Evolutionary conservation across 1,140 invertebrate species (phyloP), one percentile per base, ranked within the genome.

Genomic region (Drosophila ananassae): DNA sequence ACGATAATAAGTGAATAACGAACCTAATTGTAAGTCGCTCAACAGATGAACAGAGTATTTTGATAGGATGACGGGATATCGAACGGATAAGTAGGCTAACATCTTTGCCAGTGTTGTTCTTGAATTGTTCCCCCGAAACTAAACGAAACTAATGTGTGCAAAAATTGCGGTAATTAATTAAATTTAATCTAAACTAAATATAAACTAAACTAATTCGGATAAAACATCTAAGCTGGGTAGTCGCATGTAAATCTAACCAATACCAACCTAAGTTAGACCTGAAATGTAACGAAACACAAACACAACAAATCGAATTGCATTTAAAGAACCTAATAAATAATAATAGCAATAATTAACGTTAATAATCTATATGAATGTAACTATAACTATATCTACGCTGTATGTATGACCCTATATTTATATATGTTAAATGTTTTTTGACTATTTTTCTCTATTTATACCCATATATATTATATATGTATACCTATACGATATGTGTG

Each of bases 221-320:
- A 89, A 87, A 89, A 89, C 89, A 91, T 91, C 90, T 91, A 91
- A 91, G 89, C 90, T 91, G 90, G 90, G 90, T 91, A 91, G 90
- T 91, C 90, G 90, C 90, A 91, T 91, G 90, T 91, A 91, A 91
- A 91, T 87, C 87, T 89, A 89, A 90, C 81, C 81, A 59, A 81
- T 81, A 85, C 56, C 77, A 63, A 73, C 41, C 77, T 85, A 89
- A 89, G 80, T 75, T 85, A 90, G 84, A 55, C 71, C 77, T 89
- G 89, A 48, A 78, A 63, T 58, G 46, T 57, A 71, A 64, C 44
- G 21, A 60, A 78, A 77, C 51, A 21, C 54, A 56, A 77, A 59
- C 30, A 60, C 41, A 44, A 44, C n/a, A 74, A 71, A 79, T 73
- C 67, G 61, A 83, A 89, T 67, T 79, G 83, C 83, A 89, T 89